These are phyloP conservation scores for Drosophila pruinosa DNA, from an alignment of 1,140 invertebrate genomes.

Conservation along the genomic window DNA sequence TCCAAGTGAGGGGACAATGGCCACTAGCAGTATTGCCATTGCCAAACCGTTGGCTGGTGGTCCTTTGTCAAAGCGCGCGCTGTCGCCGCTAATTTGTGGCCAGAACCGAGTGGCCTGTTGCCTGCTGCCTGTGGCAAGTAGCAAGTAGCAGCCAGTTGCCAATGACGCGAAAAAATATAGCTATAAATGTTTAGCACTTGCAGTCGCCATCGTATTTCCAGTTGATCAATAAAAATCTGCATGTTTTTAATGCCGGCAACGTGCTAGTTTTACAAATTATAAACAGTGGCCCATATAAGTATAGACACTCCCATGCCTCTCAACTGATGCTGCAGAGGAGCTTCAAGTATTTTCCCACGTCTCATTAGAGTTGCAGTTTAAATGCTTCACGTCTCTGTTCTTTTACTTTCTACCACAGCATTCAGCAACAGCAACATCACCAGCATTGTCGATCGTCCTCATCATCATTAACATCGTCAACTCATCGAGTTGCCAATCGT, in stretches of 20 bases:
- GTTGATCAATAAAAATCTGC: conserved; percentile 59
- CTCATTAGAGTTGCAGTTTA: conserved; percentile 76
- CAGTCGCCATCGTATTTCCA: neutral
- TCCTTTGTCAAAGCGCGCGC: conserved; percentile 61
- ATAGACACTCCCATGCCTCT: conserved; percentile 23
- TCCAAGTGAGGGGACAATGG: conserved; percentile 53
- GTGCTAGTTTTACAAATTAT: conserved; percentile 77
- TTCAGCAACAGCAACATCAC: conserved; percentile 17
- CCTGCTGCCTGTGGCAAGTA: too few species aligned
- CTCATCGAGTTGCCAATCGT: conserved; percentile 71
- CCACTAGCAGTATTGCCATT: too few species aligned
- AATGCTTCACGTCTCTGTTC: conserved; percentile 47
- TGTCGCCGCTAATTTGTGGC: conserved; percentile 78
- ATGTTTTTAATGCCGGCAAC: conserved; percentile 51
- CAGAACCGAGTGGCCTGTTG: conserved; percentile 22
- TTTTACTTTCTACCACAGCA: conserved; percentile 72
- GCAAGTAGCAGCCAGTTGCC: conserved; percentile 3
- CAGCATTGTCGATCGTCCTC: conserved; percentile 31
- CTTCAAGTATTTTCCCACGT: conserved; percentile 65
- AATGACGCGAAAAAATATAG: conserved; percentile 60
- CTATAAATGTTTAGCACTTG: conserved; percentile 67
- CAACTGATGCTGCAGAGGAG: neutral
- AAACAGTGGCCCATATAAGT: conserved; percentile 17
- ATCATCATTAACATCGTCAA: conserved; percentile 76
- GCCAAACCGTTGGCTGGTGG: conserved; percentile 48